These are phyloP conservation scores for Camponotus vicinus DNA, from an alignment of 1,140 invertebrate species.

Conservation along the genomic window DNA sequence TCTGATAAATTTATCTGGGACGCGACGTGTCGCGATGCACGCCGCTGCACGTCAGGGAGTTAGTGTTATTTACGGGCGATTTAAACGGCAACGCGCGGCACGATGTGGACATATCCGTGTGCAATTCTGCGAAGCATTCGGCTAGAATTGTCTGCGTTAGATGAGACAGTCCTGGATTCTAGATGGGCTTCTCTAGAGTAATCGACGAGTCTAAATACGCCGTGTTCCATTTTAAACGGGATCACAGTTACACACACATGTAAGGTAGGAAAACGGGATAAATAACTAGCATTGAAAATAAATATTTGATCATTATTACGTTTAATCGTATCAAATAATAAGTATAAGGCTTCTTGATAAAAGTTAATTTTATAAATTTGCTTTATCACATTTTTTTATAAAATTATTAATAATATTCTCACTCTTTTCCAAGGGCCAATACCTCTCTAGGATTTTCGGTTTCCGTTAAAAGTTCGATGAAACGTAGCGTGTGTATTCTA, in stretches of 20 bases:
- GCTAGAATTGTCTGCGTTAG: background rate
- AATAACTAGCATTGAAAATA: background rate
- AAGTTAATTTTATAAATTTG: background rate
- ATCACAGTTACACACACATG: background rate
- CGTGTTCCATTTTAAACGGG: background rate
- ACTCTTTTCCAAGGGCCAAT: background rate
- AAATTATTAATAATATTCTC: background rate
- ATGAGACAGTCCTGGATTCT: background rate
- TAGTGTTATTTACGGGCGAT: constrained; percentile 38
- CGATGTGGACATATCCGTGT: constrained; percentile 5
- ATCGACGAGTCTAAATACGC: constrained; percentile 2
- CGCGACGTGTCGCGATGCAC: background rate
- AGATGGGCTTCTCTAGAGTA: constrained; percentile 10
- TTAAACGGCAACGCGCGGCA: constrained; percentile 6
- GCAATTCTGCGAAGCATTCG: constrained; percentile 25
- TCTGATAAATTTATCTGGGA: constrained; percentile 44
- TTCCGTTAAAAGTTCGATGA: constrained; percentile 11
- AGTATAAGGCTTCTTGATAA: background rate
- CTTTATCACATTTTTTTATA: background rate
- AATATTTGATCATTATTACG: background rate
- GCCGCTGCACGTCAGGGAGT: background rate
- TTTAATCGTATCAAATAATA: background rate
- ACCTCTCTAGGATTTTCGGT: background rate
- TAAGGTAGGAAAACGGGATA: background rate
- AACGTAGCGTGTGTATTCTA: constrained; percentile 17